These are phyloP conservation scores for Chlorodrepanis virens DNA, from an alignment of 2,113 vertebrate species.

Conservation along the genomic window DNA sequence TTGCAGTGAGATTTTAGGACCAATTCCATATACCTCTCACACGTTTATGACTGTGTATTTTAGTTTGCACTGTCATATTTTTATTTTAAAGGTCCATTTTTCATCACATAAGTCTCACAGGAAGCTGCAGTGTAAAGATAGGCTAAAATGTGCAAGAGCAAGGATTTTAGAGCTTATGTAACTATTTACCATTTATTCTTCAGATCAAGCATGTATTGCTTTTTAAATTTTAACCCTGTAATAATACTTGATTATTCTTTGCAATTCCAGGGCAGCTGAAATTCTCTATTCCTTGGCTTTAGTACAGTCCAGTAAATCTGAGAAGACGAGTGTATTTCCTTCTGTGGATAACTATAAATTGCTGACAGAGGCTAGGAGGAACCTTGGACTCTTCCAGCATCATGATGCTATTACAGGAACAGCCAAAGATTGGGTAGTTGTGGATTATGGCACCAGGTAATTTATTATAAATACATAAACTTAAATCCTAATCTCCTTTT, in stretches of 20 bases:
- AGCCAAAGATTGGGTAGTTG: constrained; percentile 85
- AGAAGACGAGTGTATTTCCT: constrained; percentile 76
- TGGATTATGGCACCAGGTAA: constrained; percentile 93
- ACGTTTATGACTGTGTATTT: neutral
- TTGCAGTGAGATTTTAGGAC: neutral
- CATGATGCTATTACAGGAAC: constrained; percentile 94
- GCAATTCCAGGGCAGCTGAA: constrained; percentile 83
- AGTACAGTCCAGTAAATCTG: constrained; percentile 74
- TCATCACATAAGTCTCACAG: neutral
- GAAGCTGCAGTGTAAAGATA: neutral
- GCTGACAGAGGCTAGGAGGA: constrained; percentile 81
- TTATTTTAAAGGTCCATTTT: neutral
- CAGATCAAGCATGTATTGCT: neutral
- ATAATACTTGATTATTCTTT: constrained; percentile 2
- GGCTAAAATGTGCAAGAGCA: neutral
- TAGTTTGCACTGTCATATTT: neutral
- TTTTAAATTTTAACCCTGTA: neutral
- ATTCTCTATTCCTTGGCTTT: constrained; percentile 86
- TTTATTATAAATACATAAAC: neutral
- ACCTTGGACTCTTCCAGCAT: constrained; percentile 89
- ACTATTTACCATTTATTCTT: neutral
- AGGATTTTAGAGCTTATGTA: neutral
- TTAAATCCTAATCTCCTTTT: neutral
- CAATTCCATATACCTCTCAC: neutral
- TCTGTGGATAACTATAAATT: constrained; percentile 73